Base-by-base conservation (phyloP, 2,797 vertebrate genomes). In the Gymnothorax javanicus region DNA sequence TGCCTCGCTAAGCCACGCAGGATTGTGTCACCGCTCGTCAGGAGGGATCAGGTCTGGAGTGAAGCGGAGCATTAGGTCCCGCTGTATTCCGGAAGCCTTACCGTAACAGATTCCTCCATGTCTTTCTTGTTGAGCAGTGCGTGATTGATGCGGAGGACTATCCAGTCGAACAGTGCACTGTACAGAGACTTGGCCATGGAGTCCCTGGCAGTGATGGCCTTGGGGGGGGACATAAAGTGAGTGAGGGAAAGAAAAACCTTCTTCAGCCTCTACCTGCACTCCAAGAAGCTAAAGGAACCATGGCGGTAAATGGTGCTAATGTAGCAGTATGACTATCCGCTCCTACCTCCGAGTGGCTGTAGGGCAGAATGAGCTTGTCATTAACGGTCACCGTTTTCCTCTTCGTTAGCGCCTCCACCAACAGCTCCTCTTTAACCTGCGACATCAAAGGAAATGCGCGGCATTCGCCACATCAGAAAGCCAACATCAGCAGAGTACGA, bases 181-280 rank as follows among this genome's bases (percentile, higher is more conserved):
- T 99, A 99, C 86, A 99, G 92, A 75, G 99, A 99, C 93, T 99
- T 99, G 56, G 99, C 99, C 99, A 99, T 99, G 60, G 98, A 99
- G 94, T 99, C 98, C 20, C 98, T 97, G 85, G 99, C 98, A 0
- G 99, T 99, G 91, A 98, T 95, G 0, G 99, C 99, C 99, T 99
- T 93, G 83, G 25, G 87, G 54, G 33, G 27, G 2, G 1, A 17
- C 9, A 57, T n/a, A 15, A 88, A 60, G 59, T 50, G 20, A 64
- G 12, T 54, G 83, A 20, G 54, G 58, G 60, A 60, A 81, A 17
- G 13, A 43, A 15, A 15, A 43, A 0, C 15, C 3, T 1, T 50
- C 27, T 3, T 25, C 69, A 0, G 27, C 5, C 11, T 15, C 15
- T 59, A 8, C 58, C 15, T 15, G 58, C 7, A 15, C 7, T 8